Percentiles rank a stretch among this genome's conserved stretches.
Evolutionary conservation across 2,797 vertebrate genomes (phyloP).

Genomic region (Myotis daubentonii): DNA sequence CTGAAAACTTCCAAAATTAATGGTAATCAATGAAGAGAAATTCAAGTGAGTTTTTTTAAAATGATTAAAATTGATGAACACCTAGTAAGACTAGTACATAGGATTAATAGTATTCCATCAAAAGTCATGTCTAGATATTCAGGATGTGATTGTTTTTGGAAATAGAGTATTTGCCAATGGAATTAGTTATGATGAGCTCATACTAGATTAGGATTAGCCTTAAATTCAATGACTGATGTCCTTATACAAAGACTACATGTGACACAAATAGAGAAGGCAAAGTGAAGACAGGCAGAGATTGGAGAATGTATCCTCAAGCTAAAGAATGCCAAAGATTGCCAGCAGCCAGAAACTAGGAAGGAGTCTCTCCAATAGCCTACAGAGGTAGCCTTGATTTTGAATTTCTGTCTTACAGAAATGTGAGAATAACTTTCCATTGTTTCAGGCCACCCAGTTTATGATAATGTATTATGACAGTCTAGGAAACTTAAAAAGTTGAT

Average conservation of each 20-base stretch:
- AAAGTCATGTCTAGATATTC: background rate
- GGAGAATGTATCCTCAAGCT: background rate
- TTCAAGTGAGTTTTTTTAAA: background rate
- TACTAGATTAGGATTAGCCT: background rate
- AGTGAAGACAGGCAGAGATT: background rate
- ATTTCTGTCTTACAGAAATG: background rate
- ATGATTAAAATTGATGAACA: background rate
- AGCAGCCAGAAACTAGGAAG: background rate
- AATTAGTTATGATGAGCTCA: background rate
- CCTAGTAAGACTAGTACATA: background rate
- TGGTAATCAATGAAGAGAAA: background rate
- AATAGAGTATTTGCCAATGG: background rate
- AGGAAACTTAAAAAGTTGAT: background rate
- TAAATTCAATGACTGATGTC: background rate
- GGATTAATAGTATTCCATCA: background rate
- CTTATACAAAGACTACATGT: background rate
- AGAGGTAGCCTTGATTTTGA: background rate
- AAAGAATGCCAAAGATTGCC: background rate
- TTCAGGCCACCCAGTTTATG: background rate
- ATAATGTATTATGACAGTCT: background rate
- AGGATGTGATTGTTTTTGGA: constrained; percentile 22
- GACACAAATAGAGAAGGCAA: background rate
- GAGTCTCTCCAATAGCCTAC: background rate
- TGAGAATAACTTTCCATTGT: background rate
- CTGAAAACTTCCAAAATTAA: background rate